A percentile compares a stretch with the other conserved stretches of the same genome.
phyloP scores from a whole-genome alignment of 2,888 invertebrate species.

The Drosophila percnosoma region DNA sequence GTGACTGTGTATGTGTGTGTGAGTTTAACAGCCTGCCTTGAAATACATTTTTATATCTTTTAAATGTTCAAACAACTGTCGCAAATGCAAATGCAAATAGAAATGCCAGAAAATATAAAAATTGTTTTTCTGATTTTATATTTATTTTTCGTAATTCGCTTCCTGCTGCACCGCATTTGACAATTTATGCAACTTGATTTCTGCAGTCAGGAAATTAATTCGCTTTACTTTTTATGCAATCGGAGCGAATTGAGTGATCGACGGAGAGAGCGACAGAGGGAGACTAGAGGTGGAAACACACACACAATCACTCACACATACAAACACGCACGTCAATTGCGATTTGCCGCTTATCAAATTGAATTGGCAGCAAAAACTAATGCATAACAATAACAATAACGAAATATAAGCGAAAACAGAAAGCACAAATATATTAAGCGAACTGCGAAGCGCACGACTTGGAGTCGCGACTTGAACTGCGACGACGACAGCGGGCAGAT shows the following conservation, averaged over 20 bases:
- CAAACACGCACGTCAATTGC: slow-evolving; percentile 49
- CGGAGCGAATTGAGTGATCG: slow-evolving; percentile 38
- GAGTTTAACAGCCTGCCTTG: slow-evolving; percentile 59
- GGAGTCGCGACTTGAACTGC: slow-evolving; percentile 66
- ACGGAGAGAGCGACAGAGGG: background rate
- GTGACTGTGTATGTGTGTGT: slow-evolving; percentile 20
- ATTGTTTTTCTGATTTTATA: slow-evolving; percentile 16
- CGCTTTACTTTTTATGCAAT: slow-evolving; percentile 78
- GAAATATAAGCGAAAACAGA: slow-evolving; percentile 16
- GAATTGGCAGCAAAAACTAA: slow-evolving; percentile 50
- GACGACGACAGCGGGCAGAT: slow-evolving; percentile 38
- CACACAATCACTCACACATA: slow-evolving; percentile 16
- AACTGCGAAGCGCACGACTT: slow-evolving; percentile 47
- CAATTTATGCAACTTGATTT: slow-evolving; percentile 69
- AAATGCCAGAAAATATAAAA: slow-evolving; percentile 21
- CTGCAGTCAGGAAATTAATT: slow-evolving; percentile 65
- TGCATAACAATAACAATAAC: slow-evolving; percentile 52
- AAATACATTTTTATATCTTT: slow-evolving; percentile 48
- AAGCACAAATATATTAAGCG: slow-evolving; percentile 18
- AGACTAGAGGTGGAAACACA: slow-evolving; percentile 8
- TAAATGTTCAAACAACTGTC: slow-evolving; percentile 18
- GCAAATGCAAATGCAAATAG: slow-evolving; percentile 22
- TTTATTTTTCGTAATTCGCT: slow-evolving; percentile 44
- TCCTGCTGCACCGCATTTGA: slow-evolving; percentile 69
- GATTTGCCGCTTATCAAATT: slow-evolving; percentile 72